Base-by-base conservation (phyloP, 2,113 vertebrate species). In the Phaethornis superciliosus region DNA sequence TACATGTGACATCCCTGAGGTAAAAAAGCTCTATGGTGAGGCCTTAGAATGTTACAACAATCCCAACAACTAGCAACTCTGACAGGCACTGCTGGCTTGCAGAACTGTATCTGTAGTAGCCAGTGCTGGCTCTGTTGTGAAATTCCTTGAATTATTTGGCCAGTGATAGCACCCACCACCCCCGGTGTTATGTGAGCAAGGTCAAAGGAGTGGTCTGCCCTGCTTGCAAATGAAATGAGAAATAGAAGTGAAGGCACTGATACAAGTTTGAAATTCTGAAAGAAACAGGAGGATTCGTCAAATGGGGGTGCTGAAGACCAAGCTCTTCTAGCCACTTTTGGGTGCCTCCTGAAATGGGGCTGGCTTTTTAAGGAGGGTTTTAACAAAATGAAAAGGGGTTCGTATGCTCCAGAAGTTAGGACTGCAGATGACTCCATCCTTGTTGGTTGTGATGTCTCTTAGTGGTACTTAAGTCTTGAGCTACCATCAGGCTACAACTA, bases 1-100 rank as follows among this genome's bases (percentile, higher is more conserved):
- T 62, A 52, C 85, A 91, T 85, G 71, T 93, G 92, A 93, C 32
- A 47, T 70, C 92, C 83, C 82, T 75, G 86, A 92, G 82, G 90
- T 94, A 47, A 74, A 86, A 81, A 49, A 79, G 46, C 54, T 75
- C 55, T 92, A 59, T 30, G 72, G 72, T 37, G 46, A 85, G 72
- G 46, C 58, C 33, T 49, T 44, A 63, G 77, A 88, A 78, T 68
- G 60, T 71, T 85, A 59, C 0, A 4, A 44, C 69, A 81, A 51
- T 81, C 58, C 49, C 37, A 65, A 40, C 28, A 67, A 60, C 44
- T 62, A 71, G 5, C 15, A 63, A 15, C 35, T 15, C 68, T 67
- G 74, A 76, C 40, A 2, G 21, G 35, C 54, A 18, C 19, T 28
- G 19, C 55, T 59, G 23, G 65, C 42, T 56, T 46, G 7, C 64